phyloP scores from a whole-genome alignment of 2,113 vertebrate species.

The Blennius ocellaris region DNA sequence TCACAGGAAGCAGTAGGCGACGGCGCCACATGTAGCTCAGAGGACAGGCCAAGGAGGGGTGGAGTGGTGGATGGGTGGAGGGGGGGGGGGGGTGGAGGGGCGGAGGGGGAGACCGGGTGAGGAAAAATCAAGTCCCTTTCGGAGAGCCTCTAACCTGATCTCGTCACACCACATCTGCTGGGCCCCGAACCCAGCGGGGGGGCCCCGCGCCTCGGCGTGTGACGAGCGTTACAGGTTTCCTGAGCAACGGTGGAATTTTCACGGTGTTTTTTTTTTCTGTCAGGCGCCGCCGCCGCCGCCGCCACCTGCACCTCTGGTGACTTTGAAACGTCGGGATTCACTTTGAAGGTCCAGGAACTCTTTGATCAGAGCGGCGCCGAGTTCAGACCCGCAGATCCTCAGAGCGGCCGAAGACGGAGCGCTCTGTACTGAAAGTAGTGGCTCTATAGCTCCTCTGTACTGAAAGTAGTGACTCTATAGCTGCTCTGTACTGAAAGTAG shows the following conservation, averaged over 20 bases:
- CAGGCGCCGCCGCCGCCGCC: no score
- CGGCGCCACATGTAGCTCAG: slow-evolving; percentile 70
- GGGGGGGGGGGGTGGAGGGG: background rate
- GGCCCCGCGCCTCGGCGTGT: slow-evolving; percentile 40
- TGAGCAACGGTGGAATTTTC: slow-evolving; percentile 40
- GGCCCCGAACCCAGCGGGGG: slow-evolving; percentile 52
- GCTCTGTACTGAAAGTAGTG: no score
- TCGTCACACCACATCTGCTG: slow-evolving; percentile 77
- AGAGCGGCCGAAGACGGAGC: no score
- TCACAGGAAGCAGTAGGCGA: slow-evolving; percentile 75
- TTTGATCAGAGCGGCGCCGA: background rate
- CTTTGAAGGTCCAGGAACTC: background rate
- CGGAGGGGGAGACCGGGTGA: slow-evolving; percentile 13
- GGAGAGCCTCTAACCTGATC: slow-evolving; percentile 60
- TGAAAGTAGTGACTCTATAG: no score
- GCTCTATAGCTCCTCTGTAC: no score
- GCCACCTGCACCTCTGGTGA: slow-evolving; percentile 16
- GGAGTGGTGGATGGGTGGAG: background rate
- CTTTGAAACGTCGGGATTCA: slow-evolving; percentile 35
- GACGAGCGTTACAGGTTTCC: slow-evolving; percentile 52
- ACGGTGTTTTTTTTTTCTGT: slow-evolving; percentile 4
- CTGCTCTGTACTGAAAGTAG: no score
- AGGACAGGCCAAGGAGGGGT: slow-evolving; percentile 77
- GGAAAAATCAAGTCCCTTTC: slow-evolving; percentile 24
- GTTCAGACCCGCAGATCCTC: no score